Percentiles rank a stretch among this genome's conserved stretches.
Conservation (phyloP, 1,140 invertebrate species). For the Teleogryllus occipitalis region DNA sequence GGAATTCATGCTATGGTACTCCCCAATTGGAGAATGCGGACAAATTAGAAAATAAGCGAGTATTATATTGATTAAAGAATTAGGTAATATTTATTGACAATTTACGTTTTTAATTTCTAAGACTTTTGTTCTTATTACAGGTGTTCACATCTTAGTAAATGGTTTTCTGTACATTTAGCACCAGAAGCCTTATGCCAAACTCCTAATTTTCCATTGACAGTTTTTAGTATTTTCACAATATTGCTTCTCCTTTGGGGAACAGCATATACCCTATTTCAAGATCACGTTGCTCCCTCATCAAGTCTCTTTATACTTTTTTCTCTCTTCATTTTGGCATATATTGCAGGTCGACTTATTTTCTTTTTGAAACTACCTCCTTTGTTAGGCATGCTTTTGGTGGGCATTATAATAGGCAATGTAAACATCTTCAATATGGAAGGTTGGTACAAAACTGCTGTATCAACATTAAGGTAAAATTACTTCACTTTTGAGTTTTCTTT, state of each 20-base stretch:
- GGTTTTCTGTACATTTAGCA: neutral
- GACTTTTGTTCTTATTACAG: neutral
- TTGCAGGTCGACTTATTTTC: conserved; percentile 8
- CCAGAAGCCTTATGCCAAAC: conserved; percentile 2
- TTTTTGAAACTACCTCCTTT: conserved; percentile 37
- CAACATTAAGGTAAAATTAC: conserved; percentile 13
- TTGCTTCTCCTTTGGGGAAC: conserved; percentile 11
- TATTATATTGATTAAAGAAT: too few species aligned
- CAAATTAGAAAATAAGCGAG: too few species aligned
- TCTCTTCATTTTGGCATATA: conserved; percentile 11
- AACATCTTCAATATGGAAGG: conserved; percentile 12
- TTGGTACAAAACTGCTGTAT: conserved; percentile 15
- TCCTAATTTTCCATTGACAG: conserved; percentile 7
- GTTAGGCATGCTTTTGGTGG: conserved; percentile 38
- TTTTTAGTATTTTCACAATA: neutral
- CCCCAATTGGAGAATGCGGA: too few species aligned
- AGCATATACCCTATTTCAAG: conserved; percentile 8
- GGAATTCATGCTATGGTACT: too few species aligned
- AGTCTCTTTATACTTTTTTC: conserved; percentile 7
- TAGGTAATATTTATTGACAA: too few species aligned
- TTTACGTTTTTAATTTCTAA: too few species aligned
- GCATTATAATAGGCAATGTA: conserved; percentile 35
- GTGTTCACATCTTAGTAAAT: neutral
- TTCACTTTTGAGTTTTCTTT: too few species aligned
- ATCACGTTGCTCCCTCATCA: neutral